A percentile compares a stretch with the other conserved stretches of the same genome.
These are phyloP conservation scores for Diorhabda elongata DNA, from an alignment of 1,140 invertebrate species.

Conservation along the genomic window DNA sequence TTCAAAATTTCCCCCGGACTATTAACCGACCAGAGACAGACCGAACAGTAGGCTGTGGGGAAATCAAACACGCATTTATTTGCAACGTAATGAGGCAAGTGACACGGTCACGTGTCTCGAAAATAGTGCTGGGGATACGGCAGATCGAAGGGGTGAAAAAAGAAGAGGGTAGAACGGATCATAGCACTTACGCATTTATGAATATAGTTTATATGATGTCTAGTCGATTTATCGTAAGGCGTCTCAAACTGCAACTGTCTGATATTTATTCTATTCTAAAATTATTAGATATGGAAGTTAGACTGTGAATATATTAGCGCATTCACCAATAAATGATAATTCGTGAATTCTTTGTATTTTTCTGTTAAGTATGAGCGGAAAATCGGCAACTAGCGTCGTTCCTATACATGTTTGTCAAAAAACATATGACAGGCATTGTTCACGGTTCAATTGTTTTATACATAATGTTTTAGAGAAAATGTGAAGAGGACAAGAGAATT, in stretches of 20 bases:
- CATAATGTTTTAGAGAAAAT: conserved; percentile 13
- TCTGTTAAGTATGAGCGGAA: conserved; percentile 17
- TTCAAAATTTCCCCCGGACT: background rate
- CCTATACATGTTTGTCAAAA: conserved; percentile 6
- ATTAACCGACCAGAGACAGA: conserved; percentile 9
- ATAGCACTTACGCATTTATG: conserved; percentile 16
- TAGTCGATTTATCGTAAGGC: too few species aligned
- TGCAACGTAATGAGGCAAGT: conserved; percentile 31
- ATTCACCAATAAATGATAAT: background rate
- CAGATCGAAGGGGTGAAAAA: conserved; percentile 8
- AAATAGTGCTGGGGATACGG: conserved; percentile 4
- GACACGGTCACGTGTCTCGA: conserved; percentile 26
- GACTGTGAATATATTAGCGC: background rate
- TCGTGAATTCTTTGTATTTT: conserved; percentile 4
- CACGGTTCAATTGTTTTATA: conserved; percentile 19
- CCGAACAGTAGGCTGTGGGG: conserved; percentile 18
- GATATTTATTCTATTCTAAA: too few species aligned
- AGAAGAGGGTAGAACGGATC: conserved; percentile 5
- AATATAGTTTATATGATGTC: background rate
- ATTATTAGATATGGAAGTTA: background rate
- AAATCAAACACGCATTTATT: conserved; percentile 32
- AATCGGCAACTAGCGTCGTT: conserved; percentile 14
- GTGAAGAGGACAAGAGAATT: background rate
- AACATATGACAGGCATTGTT: conserved; percentile 18
- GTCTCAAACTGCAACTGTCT: background rate